These are phyloP conservation scores for Amniataba percoides DNA, from an alignment of 2,797 vertebrate genomes.

Conservation along the genomic window DNA sequence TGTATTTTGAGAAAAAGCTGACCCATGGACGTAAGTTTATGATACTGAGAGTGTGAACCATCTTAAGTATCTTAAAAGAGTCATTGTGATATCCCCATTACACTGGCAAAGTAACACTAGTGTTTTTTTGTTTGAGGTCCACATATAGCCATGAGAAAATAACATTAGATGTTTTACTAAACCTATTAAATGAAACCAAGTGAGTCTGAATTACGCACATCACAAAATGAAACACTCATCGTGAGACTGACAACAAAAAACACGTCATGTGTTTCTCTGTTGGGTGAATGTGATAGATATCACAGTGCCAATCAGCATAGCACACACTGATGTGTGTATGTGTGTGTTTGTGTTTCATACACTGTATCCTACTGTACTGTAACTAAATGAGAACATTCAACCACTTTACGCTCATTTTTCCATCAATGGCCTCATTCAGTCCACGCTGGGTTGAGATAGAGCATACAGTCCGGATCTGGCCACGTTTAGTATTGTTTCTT, in stretches of 20 bases:
- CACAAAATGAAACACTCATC: not conserved
- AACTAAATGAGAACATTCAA: slow-evolving; percentile 80
- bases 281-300: slow-evolving; percentile 20
- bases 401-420: slow-evolving; percentile 58
- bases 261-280: slow-evolving; percentile 3
- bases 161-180: not conserved
- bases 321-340: slow-evolving; percentile 41
- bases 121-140: not conserved
- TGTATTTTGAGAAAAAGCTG: not conserved
- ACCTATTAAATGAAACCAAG: not conserved
- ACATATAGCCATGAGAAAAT: not conserved
- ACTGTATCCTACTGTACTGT: slow-evolving; percentile 76
- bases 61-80: not conserved
- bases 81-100: not conserved
- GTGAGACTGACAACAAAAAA: not conserved
- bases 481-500: slow-evolving; percentile 50
- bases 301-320: slow-evolving; percentile 16
- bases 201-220: not conserved
- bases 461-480: slow-evolving; percentile 41
- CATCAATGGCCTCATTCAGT: slow-evolving; percentile 77
- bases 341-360: slow-evolving; percentile 39
- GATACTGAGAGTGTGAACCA: too few species aligned
- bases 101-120: not conserved
- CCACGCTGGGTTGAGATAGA: slow-evolving; percentile 28
- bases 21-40: too few species aligned